Evolutionary conservation across 2,113 vertebrate genomes (phyloP).

Genomic region (Podarcis raffonei): DNA sequence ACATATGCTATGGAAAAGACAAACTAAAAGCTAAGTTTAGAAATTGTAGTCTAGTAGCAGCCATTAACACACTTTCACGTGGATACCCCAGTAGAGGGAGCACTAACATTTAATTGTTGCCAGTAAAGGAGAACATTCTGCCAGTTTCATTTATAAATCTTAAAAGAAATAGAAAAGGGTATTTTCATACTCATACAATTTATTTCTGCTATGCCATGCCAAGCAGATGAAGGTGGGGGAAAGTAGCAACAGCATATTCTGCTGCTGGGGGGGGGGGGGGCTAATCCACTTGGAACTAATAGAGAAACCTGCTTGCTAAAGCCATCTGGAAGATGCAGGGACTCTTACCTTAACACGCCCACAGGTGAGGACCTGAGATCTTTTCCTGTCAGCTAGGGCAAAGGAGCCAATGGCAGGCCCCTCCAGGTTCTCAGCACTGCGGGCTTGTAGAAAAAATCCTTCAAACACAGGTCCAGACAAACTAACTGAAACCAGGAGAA

Average conservation of each 20-base stretch:
- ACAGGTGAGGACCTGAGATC: constrained; percentile 83
- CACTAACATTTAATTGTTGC: neutral
- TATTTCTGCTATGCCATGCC: neutral
- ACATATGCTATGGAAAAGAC: too few relatives aligned
- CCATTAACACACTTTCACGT: neutral
- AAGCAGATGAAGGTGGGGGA: neutral
- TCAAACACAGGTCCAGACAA: constrained; percentile 78
- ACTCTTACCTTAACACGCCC: constrained; percentile 72
- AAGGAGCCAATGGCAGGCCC: constrained; percentile 79
- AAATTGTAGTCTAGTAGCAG: neutral
- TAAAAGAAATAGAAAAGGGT: neutral
- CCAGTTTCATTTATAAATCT: neutral
- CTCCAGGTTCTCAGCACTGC: constrained; percentile 67
- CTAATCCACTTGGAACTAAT: neutral
- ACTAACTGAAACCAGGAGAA: constrained; percentile 71
- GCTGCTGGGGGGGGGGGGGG: too few relatives aligned
- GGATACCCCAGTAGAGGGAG: neutral
- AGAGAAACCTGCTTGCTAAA: neutral
- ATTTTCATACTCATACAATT: neutral
- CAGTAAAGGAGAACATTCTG: neutral
- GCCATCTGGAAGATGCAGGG: neutral
- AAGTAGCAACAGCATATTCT: neutral
- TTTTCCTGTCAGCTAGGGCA: constrained; percentile 58
- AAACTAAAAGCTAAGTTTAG: too few relatives aligned
- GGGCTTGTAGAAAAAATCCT: constrained; percentile 87